Evolutionary conservation across 1,140 invertebrate species (phyloP).

Genomic region (Polypedilum pembai): DNA sequence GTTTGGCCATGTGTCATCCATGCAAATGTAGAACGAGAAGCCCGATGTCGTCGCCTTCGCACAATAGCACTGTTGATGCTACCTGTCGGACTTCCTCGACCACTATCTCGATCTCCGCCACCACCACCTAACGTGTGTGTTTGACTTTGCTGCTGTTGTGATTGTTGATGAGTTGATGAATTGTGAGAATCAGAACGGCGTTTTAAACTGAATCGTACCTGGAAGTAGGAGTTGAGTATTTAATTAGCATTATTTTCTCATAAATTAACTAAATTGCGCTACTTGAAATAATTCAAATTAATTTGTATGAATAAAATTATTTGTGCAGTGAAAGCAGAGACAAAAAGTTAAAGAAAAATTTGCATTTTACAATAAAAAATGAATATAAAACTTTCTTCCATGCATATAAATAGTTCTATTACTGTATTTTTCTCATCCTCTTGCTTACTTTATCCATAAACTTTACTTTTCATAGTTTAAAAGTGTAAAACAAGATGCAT

Average conservation of each 20-base stretch:
- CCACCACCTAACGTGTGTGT: slow-evolving; percentile 29
- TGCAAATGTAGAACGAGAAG: slow-evolving; percentile 29
- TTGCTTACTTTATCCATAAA: background rate
- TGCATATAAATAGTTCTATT: background rate
- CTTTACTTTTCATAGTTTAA: background rate
- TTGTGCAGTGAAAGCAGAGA: background rate
- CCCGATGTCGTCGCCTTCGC: slow-evolving; percentile 36
- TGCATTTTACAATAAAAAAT: background rate
- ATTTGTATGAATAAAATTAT: background rate
- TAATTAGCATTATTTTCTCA: slow-evolving; percentile 14
- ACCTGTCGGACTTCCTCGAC: slow-evolving; percentile 40
- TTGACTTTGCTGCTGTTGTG: background rate
- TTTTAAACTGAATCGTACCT: slow-evolving; percentile 30
- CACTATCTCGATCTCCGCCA: slow-evolving; percentile 39
- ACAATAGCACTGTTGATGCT: slow-evolving; percentile 39
- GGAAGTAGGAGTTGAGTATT: slow-evolving; percentile 19
- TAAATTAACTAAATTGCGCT: slow-evolving; percentile 9
- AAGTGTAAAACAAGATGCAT: background rate
- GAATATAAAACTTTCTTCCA: background rate
- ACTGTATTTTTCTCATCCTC: background rate
- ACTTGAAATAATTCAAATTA: background rate
- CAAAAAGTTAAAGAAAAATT: background rate
- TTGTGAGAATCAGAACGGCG: slow-evolving; percentile 29
- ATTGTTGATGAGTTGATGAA: slow-evolving; percentile 10
- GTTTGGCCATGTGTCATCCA: slow-evolving; percentile 33